Percentiles rank a stretch among this genome's conserved stretches.
phyloP scores from a whole-genome alignment of 2,797 vertebrate species.

The Rhyacichthys aspro region DNA sequence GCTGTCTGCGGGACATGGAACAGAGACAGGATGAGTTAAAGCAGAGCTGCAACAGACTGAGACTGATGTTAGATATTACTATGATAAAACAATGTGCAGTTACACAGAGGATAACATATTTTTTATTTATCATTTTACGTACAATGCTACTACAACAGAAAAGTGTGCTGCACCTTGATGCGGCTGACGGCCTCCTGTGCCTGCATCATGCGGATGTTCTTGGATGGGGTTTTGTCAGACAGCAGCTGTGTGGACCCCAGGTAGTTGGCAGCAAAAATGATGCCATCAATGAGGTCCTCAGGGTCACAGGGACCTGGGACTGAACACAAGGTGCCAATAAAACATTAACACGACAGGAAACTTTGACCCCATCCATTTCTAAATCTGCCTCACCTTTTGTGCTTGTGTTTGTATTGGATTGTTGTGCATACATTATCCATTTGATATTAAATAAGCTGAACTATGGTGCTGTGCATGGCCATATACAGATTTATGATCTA shows the following conservation, averaged over 20 bases:
- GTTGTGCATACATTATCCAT: no score
- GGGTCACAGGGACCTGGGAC: constrained; percentile 98
- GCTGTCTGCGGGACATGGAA: constrained; percentile 89
- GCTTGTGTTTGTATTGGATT: no score
- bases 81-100: no score
- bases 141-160: not conserved
- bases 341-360: not conserved
- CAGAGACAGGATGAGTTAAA: constrained; percentile 44
- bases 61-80: no score
- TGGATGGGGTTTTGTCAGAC: constrained; percentile 96
- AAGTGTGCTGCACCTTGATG: constrained; percentile 86
- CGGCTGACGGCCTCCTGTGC: constrained; percentile 96
- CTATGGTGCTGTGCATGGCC: no score
- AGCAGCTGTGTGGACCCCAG: constrained; percentile 96
- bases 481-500: no score
- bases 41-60: not conserved
- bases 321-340: constrained; percentile 44
- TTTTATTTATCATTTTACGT: no score
- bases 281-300: constrained; percentile 96
- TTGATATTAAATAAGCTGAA: no score
- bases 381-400: no score
- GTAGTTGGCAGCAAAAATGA: constrained; percentile 98
- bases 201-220: constrained; percentile 98
- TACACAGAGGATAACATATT: no score
- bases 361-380: no score